phyloP scores from a whole-genome alignment of 2,888 invertebrate species.

The Cheiracanthium punctorium region DNA sequence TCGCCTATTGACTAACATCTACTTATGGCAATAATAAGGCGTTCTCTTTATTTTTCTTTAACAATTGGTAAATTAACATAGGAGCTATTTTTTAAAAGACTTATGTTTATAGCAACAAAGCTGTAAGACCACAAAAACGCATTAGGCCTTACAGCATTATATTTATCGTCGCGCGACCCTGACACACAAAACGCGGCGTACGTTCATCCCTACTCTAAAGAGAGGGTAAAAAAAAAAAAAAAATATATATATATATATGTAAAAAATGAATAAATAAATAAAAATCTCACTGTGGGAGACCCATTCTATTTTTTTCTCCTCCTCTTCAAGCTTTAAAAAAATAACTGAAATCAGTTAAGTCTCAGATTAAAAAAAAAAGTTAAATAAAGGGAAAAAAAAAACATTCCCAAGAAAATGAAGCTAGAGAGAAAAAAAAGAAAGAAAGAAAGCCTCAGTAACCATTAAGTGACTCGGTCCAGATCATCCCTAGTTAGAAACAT shows the following conservation, averaged over 20 bases:
- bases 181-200: not conserved
- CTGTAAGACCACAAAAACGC: too few relatives aligned
- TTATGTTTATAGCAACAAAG: too few relatives aligned
- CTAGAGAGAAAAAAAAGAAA: not conserved
- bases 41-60: too few relatives aligned
- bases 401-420: not conserved
- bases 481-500: conserved; percentile 10
- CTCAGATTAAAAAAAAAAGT: too few relatives aligned
- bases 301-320: not conserved
- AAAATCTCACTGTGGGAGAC: not conserved
- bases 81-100: too few relatives aligned
- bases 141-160: not conserved
- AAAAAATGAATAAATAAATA: not conserved
- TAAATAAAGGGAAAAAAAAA: not conserved
- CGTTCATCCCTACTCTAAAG: not conserved
- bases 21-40: too few relatives aligned
- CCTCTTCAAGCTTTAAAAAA: too few relatives aligned
- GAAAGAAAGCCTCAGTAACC: not conserved
- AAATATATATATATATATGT: too few relatives aligned
- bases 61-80: too few relatives aligned
- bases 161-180: not conserved
- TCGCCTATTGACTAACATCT: too few relatives aligned
- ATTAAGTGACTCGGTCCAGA: not conserved
- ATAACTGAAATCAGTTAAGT: not conserved
- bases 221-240: too few relatives aligned